These are phyloP conservation scores for Taeniopygia guttata DNA, from an alignment of 2,797 vertebrate species.

Conservation along the genomic window DNA sequence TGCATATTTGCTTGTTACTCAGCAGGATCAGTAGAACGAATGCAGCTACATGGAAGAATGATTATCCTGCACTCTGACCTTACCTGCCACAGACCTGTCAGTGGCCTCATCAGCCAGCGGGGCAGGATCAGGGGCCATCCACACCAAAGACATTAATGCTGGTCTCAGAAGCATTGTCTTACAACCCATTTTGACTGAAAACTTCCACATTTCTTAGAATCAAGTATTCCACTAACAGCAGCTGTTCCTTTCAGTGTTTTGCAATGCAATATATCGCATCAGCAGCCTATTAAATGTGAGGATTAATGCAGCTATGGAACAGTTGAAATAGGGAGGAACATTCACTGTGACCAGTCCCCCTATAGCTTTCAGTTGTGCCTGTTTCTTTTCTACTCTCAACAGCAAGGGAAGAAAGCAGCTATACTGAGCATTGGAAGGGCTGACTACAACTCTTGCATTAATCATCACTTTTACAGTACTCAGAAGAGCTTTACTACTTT, in stretches of 20 bases:
- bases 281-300: neutral
- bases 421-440: neutral
- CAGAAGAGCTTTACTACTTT: conserved; percentile 49
- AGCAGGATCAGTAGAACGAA: neutral
- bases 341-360: neutral
- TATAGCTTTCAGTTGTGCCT: neutral
- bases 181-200: neutral
- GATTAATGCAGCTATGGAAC: neutral
- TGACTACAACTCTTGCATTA: conserved; percentile 37
- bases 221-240: neutral
- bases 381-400: neutral
- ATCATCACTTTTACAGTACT: conserved; percentile 38
- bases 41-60: neutral
- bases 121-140: neutral
- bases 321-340: neutral
- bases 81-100: neutral
- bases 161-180: neutral
- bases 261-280: neutral
- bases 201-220: neutral
- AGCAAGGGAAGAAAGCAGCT: neutral
- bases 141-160: neutral
- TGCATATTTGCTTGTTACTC: neutral
- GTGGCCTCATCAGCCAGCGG: neutral
- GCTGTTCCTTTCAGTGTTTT: neutral
- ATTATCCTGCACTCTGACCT: neutral